phyloP scores from a whole-genome alignment of 2,113 vertebrate species.

The Numenius arquata region DNA sequence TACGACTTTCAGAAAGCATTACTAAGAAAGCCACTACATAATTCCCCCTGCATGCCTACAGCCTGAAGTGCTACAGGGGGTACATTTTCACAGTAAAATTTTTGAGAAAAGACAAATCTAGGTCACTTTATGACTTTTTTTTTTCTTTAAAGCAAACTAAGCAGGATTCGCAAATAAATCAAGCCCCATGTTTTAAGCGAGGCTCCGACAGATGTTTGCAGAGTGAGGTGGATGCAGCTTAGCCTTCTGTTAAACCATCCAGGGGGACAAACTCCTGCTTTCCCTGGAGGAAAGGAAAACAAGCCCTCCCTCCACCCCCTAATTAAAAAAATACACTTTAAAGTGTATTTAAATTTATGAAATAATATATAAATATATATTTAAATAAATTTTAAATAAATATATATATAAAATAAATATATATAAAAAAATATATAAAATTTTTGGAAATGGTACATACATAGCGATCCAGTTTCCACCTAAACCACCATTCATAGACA shows the following conservation, averaged over 20 bases:
- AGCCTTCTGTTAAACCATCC: background rate
- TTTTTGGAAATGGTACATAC: background rate
- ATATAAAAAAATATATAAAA: too few species aligned
- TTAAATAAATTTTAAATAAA: too few species aligned
- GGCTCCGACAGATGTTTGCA: background rate
- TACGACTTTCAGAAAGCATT: background rate
- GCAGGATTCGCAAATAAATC: background rate
- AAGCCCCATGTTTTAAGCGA: background rate
- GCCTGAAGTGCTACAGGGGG: background rate
- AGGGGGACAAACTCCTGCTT: background rate
- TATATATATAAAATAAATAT: too few species aligned
- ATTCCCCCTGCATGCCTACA: background rate
- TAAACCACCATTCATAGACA: conserved; percentile 98
- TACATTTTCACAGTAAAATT: background rate
- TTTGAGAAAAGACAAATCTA: background rate
- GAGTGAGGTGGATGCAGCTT: background rate
- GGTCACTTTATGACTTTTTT: background rate
- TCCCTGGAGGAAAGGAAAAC: background rate
- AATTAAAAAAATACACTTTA: background rate
- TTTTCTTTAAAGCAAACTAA: background rate
- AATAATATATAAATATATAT: background rate
- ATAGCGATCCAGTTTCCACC: background rate
- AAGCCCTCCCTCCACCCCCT: background rate
- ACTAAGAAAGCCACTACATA: background rate
- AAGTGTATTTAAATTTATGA: background rate